Evolutionary conservation across 2,113 vertebrate genomes (phyloP).

Genomic region (Sorex araneus): DNA sequence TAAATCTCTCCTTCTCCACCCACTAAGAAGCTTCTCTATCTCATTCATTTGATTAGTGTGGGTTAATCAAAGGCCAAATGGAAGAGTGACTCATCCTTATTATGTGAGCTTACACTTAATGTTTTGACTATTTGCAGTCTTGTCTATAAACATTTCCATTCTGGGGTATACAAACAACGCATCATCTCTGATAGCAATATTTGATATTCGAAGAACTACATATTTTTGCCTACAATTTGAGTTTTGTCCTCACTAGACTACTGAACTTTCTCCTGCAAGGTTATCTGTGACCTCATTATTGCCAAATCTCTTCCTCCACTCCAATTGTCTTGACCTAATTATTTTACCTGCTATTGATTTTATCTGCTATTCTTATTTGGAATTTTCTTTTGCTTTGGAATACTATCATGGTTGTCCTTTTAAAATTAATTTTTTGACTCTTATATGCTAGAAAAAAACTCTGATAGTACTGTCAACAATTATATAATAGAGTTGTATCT

Average conservation of each 20-base stretch:
- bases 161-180: not conserved
- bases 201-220: not conserved
- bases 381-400: not conserved
- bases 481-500: not conserved
- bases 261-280: conserved; percentile 64
- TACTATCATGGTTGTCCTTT: not conserved
- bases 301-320: conserved; percentile 20
- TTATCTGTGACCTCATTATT: conserved; percentile 19
- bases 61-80: not conserved
- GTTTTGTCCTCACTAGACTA: not conserved
- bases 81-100: not conserved
- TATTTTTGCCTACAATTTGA: not conserved
- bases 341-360: not conserved
- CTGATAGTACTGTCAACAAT: not conserved
- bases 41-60: not conserved
- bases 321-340: conserved; percentile 32
- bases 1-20: not conserved
- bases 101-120: not conserved
- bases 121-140: not conserved
- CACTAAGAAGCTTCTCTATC: not conserved
- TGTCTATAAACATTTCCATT: not conserved
- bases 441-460: conserved; percentile 10
- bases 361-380: not conserved
- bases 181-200: not conserved
- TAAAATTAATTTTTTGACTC: not conserved